A percentile compares a stretch with the other conserved stretches of the same genome.
phyloP scores from a whole-genome alignment of 2,113 vertebrate genomes.

The Struthidea cinerea region DNA sequence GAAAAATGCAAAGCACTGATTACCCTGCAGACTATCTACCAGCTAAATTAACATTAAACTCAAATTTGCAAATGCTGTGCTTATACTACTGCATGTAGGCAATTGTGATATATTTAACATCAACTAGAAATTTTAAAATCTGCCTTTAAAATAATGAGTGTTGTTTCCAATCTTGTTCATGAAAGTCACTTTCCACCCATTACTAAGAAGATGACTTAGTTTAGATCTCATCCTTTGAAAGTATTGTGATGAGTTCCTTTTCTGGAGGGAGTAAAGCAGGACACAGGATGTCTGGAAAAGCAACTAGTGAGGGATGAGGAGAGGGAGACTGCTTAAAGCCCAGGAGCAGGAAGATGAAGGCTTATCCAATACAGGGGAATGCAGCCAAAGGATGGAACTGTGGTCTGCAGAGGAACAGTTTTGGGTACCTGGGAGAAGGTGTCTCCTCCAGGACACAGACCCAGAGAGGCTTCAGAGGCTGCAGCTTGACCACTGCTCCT shows the following conservation, averaged over 20 bases:
- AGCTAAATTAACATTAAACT: slow-evolving; percentile 26
- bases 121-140: neutral
- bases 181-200: neutral
- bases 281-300: neutral
- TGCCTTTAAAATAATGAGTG: neutral
- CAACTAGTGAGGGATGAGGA: neutral
- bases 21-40: neutral
- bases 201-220: neutral
- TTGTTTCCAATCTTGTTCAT: neutral
- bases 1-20: slow-evolving; percentile 30
- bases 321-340: neutral
- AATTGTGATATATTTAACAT: neutral
- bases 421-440: neutral
- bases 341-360: neutral
- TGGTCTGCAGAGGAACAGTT: neutral
- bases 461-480: neutral
- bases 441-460: neutral
- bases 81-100: neutral
- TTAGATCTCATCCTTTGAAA: neutral
- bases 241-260: neutral
- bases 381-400: neutral
- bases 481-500: neutral
- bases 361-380: neutral
- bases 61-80: slow-evolving; percentile 3
- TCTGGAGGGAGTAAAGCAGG: neutral